Conservation (phyloP, 2,888 invertebrate genomes). For the Tridacna crocea region DNA sequence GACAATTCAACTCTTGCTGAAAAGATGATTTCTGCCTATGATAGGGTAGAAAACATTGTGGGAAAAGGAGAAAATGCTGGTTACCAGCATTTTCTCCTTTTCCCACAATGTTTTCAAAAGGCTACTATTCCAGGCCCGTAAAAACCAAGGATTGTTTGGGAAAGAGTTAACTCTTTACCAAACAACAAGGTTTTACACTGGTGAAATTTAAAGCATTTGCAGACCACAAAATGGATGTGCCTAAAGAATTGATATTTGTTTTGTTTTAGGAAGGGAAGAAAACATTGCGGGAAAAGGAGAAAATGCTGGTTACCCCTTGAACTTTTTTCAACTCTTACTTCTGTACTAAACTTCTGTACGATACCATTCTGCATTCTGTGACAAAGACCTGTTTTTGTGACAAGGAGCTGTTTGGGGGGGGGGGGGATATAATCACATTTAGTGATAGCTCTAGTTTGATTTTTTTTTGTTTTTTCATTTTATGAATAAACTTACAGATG, state of each 20-base stretch:
- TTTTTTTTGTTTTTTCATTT: too few species aligned
- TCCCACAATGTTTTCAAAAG: background rate
- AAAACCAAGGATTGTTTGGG: background rate
- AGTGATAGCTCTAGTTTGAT: too few species aligned
- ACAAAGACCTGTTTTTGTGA: too few species aligned
- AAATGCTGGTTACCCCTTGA: too few species aligned
- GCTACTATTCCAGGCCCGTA: background rate
- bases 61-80: background rate
- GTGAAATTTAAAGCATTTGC: background rate
- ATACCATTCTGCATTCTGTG: too few species aligned
- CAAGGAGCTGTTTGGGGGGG: too few species aligned
- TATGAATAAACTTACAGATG: too few species aligned
- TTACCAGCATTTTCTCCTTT: background rate
- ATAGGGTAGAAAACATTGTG: background rate
- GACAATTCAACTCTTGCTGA: too few species aligned
- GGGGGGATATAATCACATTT: too few species aligned
- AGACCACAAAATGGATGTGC: background rate
- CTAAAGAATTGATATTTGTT: background rate
- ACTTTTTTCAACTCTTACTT: too few species aligned
- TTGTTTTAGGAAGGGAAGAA: background rate
- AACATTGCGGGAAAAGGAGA: background rate
- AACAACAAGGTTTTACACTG: background rate
- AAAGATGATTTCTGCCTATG: too few species aligned
- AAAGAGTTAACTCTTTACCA: slow-evolving; percentile 1
- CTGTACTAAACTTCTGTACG: too few species aligned